Base-by-base conservation (phyloP, 2,797 vertebrate genomes). In the Fringilla coelebs region DNA sequence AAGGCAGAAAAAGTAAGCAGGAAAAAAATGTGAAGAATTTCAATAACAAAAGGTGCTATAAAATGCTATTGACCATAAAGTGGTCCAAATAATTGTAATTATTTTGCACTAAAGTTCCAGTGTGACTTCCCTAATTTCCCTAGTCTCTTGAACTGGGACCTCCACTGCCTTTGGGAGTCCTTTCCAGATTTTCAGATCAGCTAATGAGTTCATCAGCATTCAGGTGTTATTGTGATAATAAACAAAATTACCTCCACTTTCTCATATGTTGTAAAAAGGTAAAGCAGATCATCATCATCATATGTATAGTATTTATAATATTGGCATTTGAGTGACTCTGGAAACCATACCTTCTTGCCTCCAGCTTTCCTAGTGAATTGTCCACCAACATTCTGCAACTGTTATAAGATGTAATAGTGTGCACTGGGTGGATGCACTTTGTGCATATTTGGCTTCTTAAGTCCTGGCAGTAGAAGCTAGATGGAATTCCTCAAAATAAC, bases 11-110 rank as follows among this genome's bases (percentile, higher is more conserved):
- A 95, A 93, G 28, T 48, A 84, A 94, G 66, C 38, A 75, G 65
- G 70, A 54, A 66, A 94, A 92, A 88, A 81, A 95, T 86, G 63
- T 75, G 38, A 96, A 94, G 96, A 95, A 96, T 96, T 96, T 95
- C 94, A 96, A 96, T 96, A 96, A 94, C 76, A 86, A 91, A 96
- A 95, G 60, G 93, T 95, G 93, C 80, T 88, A 85, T 94, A 91
- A 94, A 95, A 81, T 75, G 55, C 66, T 88, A 82, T 90, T 91
- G 74, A 73, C 67, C 74, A 82, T 84, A 78, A 96, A 86, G 36
- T 67, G 55, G 40, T 82, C 16, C 46, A 83, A 89, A 71, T 68
- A 58, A 2, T 20, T 65, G 18, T 84, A 84, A 84, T 91, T 75
- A 51, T 91, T 88, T 46, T 58, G 76, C 32, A 55, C 66, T 91